Percentiles rank a stretch among this genome's conserved stretches.
These are phyloP conservation scores for Karalla daura DNA, from an alignment of 2,797 vertebrate genomes.

Conservation along the genomic window DNA sequence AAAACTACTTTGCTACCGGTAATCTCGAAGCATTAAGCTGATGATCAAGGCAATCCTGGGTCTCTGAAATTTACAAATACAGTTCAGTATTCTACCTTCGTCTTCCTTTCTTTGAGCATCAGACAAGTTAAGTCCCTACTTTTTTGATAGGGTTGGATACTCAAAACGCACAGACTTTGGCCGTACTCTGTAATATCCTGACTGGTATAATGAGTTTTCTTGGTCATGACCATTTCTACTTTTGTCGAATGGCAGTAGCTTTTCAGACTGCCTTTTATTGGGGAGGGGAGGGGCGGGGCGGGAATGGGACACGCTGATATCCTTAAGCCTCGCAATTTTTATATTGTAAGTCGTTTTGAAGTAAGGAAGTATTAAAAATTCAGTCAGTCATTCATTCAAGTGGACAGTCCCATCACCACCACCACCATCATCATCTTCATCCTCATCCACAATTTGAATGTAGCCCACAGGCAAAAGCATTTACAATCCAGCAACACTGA, in stretches of 20 bases:
- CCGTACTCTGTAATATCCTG: constrained; percentile 63
- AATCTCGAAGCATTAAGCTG: constrained; percentile 80
- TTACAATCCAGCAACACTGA: constrained; percentile 63
- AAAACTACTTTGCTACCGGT: constrained; percentile 78
- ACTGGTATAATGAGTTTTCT: constrained; percentile 61
- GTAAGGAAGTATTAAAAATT: constrained; percentile 65
- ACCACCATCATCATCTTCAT: constrained; percentile 43
- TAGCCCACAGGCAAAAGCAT: constrained; percentile 73
- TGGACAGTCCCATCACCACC: too few species aligned
- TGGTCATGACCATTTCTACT: constrained; percentile 78
- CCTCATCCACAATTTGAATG: constrained; percentile 71
- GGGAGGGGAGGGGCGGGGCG: constrained; percentile 54
- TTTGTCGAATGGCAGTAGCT: constrained; percentile 61
- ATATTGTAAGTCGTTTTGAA: constrained; percentile 62
- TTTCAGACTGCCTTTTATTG: constrained; percentile 74
- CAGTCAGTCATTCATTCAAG: constrained; percentile 51
- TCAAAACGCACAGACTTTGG: constrained; percentile 70
- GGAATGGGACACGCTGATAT: constrained; percentile 43
- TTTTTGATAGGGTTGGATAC: constrained; percentile 71
- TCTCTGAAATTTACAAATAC: constrained; percentile 77
- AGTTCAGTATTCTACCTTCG: constrained; percentile 83
- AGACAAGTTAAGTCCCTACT: constrained; percentile 59
- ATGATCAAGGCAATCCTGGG: constrained; percentile 77
- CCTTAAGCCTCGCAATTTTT: constrained; percentile 55
- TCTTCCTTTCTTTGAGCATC: constrained; percentile 52